phyloP scores from a whole-genome alignment of 2,113 vertebrate genomes.

The Chelonoidis abingdonii region DNA sequence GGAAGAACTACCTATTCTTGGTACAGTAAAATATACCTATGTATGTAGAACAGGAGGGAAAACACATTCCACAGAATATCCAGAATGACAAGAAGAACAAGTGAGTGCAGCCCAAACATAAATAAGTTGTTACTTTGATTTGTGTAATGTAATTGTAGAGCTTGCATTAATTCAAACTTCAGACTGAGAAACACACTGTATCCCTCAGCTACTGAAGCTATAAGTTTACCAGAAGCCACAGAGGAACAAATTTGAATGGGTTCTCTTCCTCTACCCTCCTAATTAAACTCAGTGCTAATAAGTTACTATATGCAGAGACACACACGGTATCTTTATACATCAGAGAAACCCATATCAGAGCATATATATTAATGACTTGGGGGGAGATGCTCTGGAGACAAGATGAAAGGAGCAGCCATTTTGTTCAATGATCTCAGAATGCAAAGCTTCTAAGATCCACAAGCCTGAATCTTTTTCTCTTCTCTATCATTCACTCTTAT shows the following conservation, averaged over 20 bases:
- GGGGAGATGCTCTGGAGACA: neutral
- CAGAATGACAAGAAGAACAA: neutral
- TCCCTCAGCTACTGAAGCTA: neutral
- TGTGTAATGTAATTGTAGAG: neutral
- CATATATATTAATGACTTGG: neutral
- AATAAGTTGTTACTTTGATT: constrained; percentile 8
- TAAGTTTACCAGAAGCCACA: neutral
- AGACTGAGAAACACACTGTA: neutral
- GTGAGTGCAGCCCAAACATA: constrained; percentile 35
- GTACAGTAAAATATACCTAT: neutral
- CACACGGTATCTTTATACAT: neutral
- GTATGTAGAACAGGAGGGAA: neutral
- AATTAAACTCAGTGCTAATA: neutral
- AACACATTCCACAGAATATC: neutral
- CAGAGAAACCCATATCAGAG: fast-evolving
- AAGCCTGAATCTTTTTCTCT: neutral
- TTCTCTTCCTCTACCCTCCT: neutral
- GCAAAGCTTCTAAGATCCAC: neutral
- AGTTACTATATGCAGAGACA: neutral
- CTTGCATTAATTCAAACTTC: neutral
- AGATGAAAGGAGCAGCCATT: neutral
- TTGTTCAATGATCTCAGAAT: neutral
- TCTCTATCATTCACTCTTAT: neutral
- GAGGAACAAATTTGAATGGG: neutral
- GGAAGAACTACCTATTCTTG: neutral